These are phyloP conservation scores for Momotus momota DNA, from an alignment of 2,797 vertebrate genomes.

Conservation along the genomic window DNA sequence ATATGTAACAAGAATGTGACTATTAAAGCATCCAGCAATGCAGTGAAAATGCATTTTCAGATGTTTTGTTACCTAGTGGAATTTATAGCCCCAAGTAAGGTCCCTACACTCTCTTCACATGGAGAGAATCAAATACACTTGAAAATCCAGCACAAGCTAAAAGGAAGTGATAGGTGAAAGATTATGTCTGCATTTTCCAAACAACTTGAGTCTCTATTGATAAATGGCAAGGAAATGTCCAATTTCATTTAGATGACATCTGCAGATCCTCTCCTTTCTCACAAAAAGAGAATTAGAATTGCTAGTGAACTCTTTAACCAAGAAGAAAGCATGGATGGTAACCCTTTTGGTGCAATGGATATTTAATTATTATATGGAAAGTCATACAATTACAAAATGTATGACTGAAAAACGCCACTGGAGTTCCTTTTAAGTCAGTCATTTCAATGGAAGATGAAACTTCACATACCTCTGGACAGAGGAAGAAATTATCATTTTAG, in stretches of 20 bases:
- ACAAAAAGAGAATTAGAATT: background rate
- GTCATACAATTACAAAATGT: background rate
- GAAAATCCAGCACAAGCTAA: background rate
- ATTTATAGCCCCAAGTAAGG: background rate
- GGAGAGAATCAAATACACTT: background rate
- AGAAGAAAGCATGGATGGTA: background rate
- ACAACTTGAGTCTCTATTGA: background rate
- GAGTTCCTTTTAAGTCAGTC: background rate
- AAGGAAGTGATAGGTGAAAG: background rate
- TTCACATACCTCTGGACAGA: background rate
- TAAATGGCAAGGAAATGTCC: background rate
- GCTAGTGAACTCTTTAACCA: background rate
- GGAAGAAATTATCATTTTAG: slow-evolving; percentile 6
- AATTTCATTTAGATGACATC: background rate
- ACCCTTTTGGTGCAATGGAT: background rate
- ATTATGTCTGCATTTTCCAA: background rate
- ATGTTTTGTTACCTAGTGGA: background rate
- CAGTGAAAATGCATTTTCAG: background rate
- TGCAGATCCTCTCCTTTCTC: background rate
- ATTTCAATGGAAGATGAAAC: background rate
- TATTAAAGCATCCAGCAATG: background rate
- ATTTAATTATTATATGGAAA: slow-evolving; percentile 15
- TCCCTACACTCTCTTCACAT: background rate
- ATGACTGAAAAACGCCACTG: background rate
- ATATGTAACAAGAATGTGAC: background rate